Evolutionary conservation across 2,797 vertebrate species (phyloP).

Genomic region (Cottoperca gobio): DNA sequence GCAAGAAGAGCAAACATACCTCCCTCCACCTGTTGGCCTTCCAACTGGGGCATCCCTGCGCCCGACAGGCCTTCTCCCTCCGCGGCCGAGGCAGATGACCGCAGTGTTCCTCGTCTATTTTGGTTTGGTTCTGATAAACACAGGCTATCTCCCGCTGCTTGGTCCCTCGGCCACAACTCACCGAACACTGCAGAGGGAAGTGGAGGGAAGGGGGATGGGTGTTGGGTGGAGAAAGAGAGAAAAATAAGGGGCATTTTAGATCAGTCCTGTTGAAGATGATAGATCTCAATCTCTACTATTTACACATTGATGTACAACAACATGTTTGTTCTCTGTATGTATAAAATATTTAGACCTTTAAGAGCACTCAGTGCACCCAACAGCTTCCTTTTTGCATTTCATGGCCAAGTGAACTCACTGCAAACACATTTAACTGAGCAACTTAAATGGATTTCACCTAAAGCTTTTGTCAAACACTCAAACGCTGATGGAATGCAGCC

Average conservation of each 20-base stretch:
- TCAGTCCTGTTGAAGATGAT: conserved; percentile 6
- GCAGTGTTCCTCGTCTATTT: conserved; percentile 87
- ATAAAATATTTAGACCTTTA: conserved; percentile 6
- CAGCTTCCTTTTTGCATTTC: conserved; percentile 44
- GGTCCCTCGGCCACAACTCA: conserved; percentile 92
- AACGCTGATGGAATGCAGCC: conserved; percentile 47
- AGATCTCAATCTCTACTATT: neutral
- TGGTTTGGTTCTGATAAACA: conserved; percentile 82
- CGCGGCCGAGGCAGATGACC: conserved; percentile 87
- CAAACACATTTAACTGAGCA: conserved; percentile 55
- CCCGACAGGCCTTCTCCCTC: conserved; percentile 88
- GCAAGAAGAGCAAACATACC: conserved; percentile 81
- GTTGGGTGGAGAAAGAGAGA: conserved; percentile 14
- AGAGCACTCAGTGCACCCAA: neutral
- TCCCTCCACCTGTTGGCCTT: conserved; percentile 91
- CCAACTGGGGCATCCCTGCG: conserved; percentile 91
- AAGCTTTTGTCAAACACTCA: conserved; percentile 51
- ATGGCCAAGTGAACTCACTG: conserved; percentile 50
- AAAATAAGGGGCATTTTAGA: conserved; percentile 21
- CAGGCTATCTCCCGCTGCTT: conserved; percentile 91
- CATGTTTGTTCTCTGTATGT: neutral
- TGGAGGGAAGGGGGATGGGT: neutral
- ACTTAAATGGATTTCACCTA: conserved; percentile 46
- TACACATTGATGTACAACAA: neutral
- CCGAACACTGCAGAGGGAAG: conserved; percentile 88